Percentiles rank a stretch among this genome's conserved stretches.
These are phyloP conservation scores for Pampusana beccarii DNA, from an alignment of 2,113 vertebrate species.

Conservation along the genomic window DNA sequence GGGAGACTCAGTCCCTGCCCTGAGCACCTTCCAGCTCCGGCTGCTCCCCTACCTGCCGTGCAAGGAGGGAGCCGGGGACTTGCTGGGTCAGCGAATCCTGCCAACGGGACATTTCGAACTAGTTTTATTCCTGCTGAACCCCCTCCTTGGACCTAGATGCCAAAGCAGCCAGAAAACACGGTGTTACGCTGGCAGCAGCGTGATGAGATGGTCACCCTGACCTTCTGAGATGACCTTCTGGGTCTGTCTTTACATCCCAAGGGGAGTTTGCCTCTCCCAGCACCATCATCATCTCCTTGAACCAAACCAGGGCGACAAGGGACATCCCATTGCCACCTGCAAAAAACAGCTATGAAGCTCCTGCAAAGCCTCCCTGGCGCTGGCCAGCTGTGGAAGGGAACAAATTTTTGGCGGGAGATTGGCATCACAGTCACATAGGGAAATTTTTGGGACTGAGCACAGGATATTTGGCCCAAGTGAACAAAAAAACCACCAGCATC, in stretches of 20 bases:
- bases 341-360: neutral
- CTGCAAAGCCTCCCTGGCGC: neutral
- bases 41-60: neutral
- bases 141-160: neutral
- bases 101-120: neutral
- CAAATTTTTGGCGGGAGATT: neutral
- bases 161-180: neutral
- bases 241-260: neutral
- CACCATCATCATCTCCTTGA: accelerated
- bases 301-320: neutral
- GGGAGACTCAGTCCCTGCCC: neutral
- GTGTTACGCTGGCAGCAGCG: neutral
- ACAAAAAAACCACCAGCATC: too few species aligned
- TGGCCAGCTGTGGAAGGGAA: neutral
- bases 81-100: neutral
- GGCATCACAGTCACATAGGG: neutral
- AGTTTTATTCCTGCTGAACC: neutral
- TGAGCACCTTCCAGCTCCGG: neutral
- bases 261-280: neutral
- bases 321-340: neutral
- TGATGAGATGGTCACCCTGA: accelerated
- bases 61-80: neutral
- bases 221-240: neutral
- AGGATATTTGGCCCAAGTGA: too few species aligned
- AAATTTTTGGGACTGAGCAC: neutral